Evolutionary conservation across 2,797 vertebrate species (phyloP).

Genomic region (Tragelaphus eurycerus): DNA sequence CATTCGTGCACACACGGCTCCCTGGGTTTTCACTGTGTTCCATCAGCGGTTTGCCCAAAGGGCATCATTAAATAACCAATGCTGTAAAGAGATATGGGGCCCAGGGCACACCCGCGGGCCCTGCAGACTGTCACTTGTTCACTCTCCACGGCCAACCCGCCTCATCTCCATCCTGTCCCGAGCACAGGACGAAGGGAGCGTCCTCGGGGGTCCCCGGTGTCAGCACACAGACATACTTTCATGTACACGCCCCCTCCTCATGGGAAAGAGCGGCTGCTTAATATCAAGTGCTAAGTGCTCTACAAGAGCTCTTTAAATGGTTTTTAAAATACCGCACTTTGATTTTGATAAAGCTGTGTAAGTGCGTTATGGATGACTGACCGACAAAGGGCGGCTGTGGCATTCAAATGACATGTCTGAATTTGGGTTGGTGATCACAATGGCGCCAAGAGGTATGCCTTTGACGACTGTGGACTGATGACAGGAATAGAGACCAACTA

Average conservation of each 20-base stretch:
- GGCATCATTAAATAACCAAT: background rate
- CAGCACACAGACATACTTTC: background rate
- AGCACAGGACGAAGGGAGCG: background rate
- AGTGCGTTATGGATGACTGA: background rate
- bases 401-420: background rate
- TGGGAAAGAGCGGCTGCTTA: background rate
- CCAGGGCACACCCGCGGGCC: background rate
- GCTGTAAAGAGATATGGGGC: background rate
- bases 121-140: background rate
- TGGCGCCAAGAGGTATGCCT: background rate
- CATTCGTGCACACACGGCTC: background rate
- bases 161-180: background rate
- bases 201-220: background rate
- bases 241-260: background rate
- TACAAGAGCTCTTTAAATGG: background rate
- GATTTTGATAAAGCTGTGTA: background rate
- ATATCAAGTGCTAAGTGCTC: background rate
- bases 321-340: background rate
- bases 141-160: background rate
- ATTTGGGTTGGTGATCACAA: background rate
- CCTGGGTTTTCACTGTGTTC: background rate
- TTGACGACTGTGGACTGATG: background rate
- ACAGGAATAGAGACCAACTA: background rate
- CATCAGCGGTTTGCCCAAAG: background rate
- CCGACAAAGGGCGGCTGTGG: fast-evolving